Conservation (phyloP, 1,140 invertebrate genomes). For the Laupala kohalensis region DNA sequence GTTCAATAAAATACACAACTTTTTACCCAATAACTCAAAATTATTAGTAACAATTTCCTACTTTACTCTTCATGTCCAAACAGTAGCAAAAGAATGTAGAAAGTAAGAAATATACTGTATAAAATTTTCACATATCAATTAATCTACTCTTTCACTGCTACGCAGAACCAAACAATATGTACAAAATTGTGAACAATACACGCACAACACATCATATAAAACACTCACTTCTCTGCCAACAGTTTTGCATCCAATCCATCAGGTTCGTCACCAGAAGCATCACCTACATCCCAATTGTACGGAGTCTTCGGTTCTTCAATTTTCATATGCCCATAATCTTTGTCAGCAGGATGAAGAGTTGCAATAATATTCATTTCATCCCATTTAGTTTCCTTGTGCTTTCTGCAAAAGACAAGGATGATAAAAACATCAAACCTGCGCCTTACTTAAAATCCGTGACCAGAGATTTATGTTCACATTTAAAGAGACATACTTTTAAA, state of each 20-base stretch:
- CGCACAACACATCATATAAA: neutral
- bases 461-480: neutral
- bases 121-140: too few species aligned
- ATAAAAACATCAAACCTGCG: neutral
- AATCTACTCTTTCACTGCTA: too few species aligned
- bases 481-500: neutral
- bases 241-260: slow-evolving; percentile 64
- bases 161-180: neutral
- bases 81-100: too few species aligned
- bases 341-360: slow-evolving; percentile 92
- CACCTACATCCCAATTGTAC: slow-evolving; percentile 61
- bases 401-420: slow-evolving; percentile 24
- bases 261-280: slow-evolving; percentile 48
- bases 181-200: too few species aligned
- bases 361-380: slow-evolving; percentile 99
- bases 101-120: too few species aligned
- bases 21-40: too few species aligned
- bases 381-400: slow-evolving; percentile 77
- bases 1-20: neutral
- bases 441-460: neutral
- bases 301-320: slow-evolving; percentile 98
- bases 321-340: slow-evolving; percentile 99
- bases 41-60: too few species aligned
- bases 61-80: too few species aligned
- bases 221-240: slow-evolving; percentile 57